phyloP scores from a whole-genome alignment of 2,113 vertebrate species.

The Edolisoma coerulescens region DNA sequence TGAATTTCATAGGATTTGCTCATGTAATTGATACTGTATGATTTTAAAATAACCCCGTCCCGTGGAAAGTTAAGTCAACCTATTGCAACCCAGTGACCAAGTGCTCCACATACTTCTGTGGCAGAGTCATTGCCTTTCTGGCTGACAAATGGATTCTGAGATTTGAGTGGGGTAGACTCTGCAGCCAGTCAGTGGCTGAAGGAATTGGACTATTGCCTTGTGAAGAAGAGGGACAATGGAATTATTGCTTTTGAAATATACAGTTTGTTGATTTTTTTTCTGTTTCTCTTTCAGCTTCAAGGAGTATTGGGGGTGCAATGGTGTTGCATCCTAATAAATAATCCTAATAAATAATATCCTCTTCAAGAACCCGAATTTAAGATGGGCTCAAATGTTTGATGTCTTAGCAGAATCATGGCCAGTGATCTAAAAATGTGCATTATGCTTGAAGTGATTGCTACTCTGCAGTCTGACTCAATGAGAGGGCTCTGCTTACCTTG shows the following conservation, averaged over 20 bases:
- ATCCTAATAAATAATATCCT: neutral
- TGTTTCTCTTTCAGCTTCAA: neutral
- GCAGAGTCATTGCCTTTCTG: neutral
- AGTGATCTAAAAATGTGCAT: neutral
- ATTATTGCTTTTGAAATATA: conserved; percentile 41
- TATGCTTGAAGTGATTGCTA: neutral
- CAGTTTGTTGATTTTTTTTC: neutral
- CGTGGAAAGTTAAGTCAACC: neutral
- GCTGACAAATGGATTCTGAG: neutral
- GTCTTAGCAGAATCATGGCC: neutral
- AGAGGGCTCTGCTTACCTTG: neutral
- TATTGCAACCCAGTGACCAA: neutral
- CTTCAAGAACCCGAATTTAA: neutral
- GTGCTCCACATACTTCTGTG: neutral
- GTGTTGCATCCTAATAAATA: neutral
- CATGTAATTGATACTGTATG: neutral
- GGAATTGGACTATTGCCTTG: neutral
- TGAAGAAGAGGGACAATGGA: neutral
- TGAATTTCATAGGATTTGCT: neutral
- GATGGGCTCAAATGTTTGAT: neutral
- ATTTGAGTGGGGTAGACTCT: neutral
- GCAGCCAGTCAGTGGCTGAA: neutral
- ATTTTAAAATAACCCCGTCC: neutral
- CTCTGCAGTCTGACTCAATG: neutral
- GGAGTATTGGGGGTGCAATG: neutral